Percentiles rank a stretch among this genome's conserved stretches.
phyloP scores from a whole-genome alignment of 1,140 invertebrate species.

The Cotesia chilonis region DNA sequence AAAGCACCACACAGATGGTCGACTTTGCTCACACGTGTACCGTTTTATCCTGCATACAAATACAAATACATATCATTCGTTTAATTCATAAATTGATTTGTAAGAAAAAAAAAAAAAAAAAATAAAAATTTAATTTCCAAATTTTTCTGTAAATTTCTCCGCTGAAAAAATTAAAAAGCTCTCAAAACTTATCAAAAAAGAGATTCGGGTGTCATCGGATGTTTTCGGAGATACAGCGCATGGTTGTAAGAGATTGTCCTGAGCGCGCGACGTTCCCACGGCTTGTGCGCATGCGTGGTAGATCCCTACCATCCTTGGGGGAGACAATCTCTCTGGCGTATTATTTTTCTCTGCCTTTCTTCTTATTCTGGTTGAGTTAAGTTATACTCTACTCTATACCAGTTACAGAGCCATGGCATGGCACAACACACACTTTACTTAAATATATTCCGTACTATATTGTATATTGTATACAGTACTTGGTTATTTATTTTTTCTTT shows the following conservation, averaged over 20 bases:
- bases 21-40: slow-evolving; percentile 42
- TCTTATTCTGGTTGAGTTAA: too few species aligned
- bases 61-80: too few species aligned
- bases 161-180: slow-evolving; percentile 37
- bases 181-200: slow-evolving; percentile 41
- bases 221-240: slow-evolving; percentile 42
- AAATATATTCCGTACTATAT: too few species aligned
- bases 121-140: background rate
- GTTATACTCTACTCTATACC: background rate
- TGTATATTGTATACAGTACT: too few species aligned
- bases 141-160: slow-evolving; percentile 32
- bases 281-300: slow-evolving; percentile 55
- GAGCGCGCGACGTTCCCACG: slow-evolving; percentile 62
- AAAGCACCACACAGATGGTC: slow-evolving; percentile 38
- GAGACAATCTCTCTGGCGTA: slow-evolving; percentile 16
- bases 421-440: too few species aligned
- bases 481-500: background rate
- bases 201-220: slow-evolving; percentile 46
- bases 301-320: slow-evolving; percentile 28
- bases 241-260: slow-evolving; percentile 41
- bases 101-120: slow-evolving; percentile 2
- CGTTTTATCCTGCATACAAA: slow-evolving; percentile 35
- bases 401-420: too few species aligned
- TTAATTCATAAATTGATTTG: background rate
- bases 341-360: slow-evolving; percentile 5